Evolutionary conservation across 92 coral and sea anemone genomes (phyloP).

Genomic region (Parazoanthus darwini): DNA sequence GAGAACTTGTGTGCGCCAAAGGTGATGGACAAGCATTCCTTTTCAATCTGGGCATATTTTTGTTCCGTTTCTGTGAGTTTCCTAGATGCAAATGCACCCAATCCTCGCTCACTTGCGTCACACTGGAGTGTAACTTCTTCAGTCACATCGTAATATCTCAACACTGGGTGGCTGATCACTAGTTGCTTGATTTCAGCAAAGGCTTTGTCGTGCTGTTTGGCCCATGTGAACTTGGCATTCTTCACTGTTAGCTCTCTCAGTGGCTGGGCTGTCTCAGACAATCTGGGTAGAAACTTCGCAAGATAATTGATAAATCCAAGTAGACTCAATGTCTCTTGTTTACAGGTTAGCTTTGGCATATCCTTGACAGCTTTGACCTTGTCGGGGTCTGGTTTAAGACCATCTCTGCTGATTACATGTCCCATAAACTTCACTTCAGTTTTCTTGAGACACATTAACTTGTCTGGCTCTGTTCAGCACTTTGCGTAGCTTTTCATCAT

Average conservation of each 20-base stretch:
- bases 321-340: conserved; percentile 52
- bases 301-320: conserved; percentile 60
- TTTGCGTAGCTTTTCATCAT: conserved; percentile 47
- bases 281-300: conserved; percentile 48
- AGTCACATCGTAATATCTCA: conserved; percentile 37
- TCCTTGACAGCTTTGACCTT: conserved; percentile 27
- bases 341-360: conserved; percentile 53
- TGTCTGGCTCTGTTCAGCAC: conserved; percentile 48
- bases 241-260: conserved; percentile 46
- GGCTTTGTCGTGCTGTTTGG: conserved; percentile 55
- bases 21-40: conserved; percentile 6
- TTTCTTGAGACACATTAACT: conserved; percentile 46
- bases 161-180: conserved; percentile 48
- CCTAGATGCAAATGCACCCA: conserved; percentile 24
- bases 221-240: conserved; percentile 48
- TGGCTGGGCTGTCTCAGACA: conserved; percentile 57
- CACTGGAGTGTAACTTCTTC: conserved; percentile 18
- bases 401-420: conserved; percentile 46
- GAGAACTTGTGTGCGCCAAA: conserved; percentile 42
- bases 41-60: conserved; percentile 5
- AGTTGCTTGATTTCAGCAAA: conserved; percentile 45
- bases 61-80: conserved; percentile 9
- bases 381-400: conserved; percentile 49
- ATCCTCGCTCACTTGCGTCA: conserved; percentile 9
- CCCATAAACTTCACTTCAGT: conserved; percentile 50